These are phyloP conservation scores for Asteroscopus sphinx DNA, from an alignment of 2,888 invertebrate genomes.

Conservation along the genomic window DNA sequence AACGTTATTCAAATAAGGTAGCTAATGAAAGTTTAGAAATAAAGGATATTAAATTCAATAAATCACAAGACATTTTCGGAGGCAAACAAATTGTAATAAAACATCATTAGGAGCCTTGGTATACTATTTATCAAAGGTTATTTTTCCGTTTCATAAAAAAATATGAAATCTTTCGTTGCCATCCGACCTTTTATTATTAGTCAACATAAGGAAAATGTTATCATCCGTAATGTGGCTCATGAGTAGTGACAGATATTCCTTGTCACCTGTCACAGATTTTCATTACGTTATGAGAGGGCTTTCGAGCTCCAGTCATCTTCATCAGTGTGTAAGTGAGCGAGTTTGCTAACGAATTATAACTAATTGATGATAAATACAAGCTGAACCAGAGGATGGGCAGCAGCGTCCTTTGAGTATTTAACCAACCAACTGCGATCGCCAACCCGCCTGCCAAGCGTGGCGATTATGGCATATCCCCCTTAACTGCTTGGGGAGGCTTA, in stretches of 20 bases:
- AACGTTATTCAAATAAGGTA: constrained; percentile 16
- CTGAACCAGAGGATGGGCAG: too few species aligned
- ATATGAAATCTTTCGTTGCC: constrained; percentile 1
- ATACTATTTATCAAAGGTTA: constrained; percentile 11
- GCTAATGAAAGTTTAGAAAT: constrained; percentile 18
- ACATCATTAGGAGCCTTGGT: constrained; percentile 20
- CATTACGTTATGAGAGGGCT: constrained; percentile 2
- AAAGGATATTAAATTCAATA: constrained; percentile 32
- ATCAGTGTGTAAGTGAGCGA: too few species aligned
- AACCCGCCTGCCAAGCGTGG: too few species aligned
- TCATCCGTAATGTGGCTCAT: constrained; percentile 1
- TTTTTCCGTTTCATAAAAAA: constrained; percentile 10
- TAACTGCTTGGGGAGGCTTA: too few species aligned
- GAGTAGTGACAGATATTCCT: constrained; percentile 19
- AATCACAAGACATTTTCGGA: constrained; percentile 21
- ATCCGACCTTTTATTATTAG: constrained; percentile 1
- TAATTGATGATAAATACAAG: too few species aligned
- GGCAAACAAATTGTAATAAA: constrained; percentile 27
- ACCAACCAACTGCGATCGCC: too few species aligned
- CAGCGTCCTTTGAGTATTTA: too few species aligned
- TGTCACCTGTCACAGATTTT: constrained; percentile 10
- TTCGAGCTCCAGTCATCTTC: not conserved
- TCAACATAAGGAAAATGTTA: constrained; percentile 5
- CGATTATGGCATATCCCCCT: too few species aligned
- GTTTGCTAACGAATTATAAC: too few species aligned